These are phyloP conservation scores for Anarhynchus alexandrinus DNA, from an alignment of 2,113 vertebrate species.

Conservation along the genomic window DNA sequence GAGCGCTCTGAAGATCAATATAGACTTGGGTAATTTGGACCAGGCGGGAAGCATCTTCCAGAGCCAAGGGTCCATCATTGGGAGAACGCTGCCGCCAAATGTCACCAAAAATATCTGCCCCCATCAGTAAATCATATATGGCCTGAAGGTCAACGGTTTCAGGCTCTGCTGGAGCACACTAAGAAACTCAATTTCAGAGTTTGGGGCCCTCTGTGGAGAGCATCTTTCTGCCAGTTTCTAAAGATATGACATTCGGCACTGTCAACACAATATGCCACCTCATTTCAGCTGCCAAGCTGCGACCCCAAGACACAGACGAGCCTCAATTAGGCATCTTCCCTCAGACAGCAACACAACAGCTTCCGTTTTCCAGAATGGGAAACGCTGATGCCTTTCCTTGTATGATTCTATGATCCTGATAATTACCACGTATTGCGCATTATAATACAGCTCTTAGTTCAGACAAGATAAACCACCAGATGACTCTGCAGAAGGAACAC, in stretches of 20 bases:
- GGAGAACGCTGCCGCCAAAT: neutral
- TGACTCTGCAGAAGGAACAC: neutral
- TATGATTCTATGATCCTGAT: neutral
- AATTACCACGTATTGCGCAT: neutral
- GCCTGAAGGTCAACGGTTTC: slow-evolving; percentile 33
- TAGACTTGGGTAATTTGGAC: neutral
- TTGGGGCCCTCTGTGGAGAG: neutral
- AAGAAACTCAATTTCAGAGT: slow-evolving; percentile 13
- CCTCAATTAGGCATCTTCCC: neutral
- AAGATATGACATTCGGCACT: neutral
- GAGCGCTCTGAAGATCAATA: slow-evolving; percentile 4
- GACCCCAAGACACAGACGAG: neutral
- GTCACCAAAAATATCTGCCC: neutral
- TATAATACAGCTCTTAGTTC: neutral
- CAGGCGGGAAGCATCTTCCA: neutral
- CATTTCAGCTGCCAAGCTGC: slow-evolving; percentile 7
- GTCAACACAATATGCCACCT: slow-evolving; percentile 20
- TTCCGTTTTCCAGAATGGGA: neutral
- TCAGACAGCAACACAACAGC: fast-evolving
- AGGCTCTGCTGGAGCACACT: slow-evolving; percentile 9
- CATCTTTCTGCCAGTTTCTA: neutral
- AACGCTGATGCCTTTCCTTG: neutral
- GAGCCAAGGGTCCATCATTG: slow-evolving; percentile 2
- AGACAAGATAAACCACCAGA: neutral
- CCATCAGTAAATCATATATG: neutral